phyloP scores from a whole-genome alignment of 2,797 vertebrate species.

The Mormyrus proboscirostris region DNA sequence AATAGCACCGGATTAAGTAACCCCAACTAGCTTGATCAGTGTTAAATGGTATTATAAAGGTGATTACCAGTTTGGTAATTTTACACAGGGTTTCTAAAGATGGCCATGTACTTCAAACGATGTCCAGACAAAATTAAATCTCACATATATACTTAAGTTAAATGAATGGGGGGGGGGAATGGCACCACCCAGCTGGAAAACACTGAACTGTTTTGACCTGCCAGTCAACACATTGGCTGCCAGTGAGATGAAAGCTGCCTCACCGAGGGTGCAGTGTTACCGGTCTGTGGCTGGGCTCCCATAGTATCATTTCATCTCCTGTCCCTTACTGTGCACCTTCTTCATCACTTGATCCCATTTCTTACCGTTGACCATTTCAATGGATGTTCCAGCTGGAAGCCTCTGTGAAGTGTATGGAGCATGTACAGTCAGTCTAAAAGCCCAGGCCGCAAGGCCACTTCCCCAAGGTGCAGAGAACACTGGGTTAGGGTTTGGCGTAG shows the following conservation, averaged over 20 bases:
- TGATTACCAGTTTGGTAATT: background rate
- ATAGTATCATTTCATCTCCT: background rate
- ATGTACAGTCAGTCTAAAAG: background rate
- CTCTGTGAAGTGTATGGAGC: background rate
- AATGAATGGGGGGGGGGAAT: background rate
- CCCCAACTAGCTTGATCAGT: background rate
- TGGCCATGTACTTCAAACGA: background rate
- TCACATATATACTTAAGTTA: background rate
- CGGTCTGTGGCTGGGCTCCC: background rate
- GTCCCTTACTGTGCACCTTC: background rate
- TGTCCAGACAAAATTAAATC: background rate
- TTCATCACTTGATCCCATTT: background rate
- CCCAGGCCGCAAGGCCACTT: background rate
- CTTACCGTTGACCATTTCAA: background rate
- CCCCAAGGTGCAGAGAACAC: background rate
- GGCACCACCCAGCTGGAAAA: background rate
- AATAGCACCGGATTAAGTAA: background rate
- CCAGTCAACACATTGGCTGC: background rate
- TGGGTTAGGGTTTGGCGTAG: background rate
- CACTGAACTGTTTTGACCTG: background rate
- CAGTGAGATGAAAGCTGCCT: background rate
- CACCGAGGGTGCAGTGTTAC: background rate
- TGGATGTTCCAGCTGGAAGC: background rate
- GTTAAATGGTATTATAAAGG: background rate
- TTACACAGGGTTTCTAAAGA: background rate